Evolutionary conservation across 92 coral and sea anemone genomes (phyloP).

Genomic region (Diadumene lineata): DNA sequence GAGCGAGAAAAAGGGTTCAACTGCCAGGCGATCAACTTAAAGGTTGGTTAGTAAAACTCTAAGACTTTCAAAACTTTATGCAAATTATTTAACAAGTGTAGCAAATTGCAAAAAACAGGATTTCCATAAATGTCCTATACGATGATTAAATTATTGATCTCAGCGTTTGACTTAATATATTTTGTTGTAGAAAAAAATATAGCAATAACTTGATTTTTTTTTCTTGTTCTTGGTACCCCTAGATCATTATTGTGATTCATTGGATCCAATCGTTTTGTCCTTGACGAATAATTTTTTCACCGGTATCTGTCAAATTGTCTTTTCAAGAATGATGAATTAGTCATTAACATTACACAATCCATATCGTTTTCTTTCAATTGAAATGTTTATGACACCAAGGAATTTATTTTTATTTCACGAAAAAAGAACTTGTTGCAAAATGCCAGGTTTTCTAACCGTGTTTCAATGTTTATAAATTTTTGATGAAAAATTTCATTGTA

Average conservation of each 20-base stretch:
- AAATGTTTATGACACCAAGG: no score
- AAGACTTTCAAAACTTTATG: no score
- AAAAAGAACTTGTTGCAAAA: no score
- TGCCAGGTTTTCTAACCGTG: neutral
- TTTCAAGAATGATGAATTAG: neutral
- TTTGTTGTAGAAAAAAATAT: no score
- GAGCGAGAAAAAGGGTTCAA: conserved; percentile 77
- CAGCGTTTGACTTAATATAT: neutral
- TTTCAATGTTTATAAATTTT: conserved; percentile 2
- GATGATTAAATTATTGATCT: neutral
- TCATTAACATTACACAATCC: neutral
- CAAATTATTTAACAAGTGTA: no score
- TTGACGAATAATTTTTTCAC: neutral
- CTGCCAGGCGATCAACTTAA: conserved; percentile 65
- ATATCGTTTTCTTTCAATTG: no score
- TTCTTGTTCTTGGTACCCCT: neutral
- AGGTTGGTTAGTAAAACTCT: conserved; percentile 33
- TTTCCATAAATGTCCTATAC: no score
- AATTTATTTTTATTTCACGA: no score
- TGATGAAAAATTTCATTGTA: neutral
- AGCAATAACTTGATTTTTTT: neutral
- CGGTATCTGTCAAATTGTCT: conserved; percentile 1
- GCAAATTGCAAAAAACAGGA: no score
- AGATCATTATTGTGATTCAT: neutral
- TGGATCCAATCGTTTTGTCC: neutral